Evolutionary conservation across 1,140 invertebrate genomes (phyloP).

Genomic region (Pseudobourletiella spinata): DNA sequence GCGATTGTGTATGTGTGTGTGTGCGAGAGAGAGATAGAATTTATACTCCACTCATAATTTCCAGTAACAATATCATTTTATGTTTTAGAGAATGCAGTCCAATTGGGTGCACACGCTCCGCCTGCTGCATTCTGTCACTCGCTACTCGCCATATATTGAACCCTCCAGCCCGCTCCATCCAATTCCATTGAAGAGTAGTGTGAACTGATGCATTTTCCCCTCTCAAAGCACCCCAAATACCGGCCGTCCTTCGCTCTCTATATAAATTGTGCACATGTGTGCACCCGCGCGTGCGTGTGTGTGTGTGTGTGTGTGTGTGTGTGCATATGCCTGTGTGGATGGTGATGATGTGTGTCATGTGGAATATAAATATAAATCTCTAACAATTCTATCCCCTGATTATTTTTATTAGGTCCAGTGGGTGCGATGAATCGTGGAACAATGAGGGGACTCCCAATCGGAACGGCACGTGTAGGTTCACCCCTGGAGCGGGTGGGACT

Average conservation of each 20-base stretch:
- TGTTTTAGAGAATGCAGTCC: background rate
- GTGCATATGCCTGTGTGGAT: background rate
- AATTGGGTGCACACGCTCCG: background rate
- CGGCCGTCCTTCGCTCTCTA: background rate
- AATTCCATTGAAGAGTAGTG: background rate
- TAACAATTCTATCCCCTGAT: conserved; percentile 4
- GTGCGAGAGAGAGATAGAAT: too few relatives aligned
- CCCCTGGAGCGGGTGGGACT: conserved; percentile 1
- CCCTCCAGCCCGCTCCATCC: too few relatives aligned
- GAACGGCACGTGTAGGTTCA: conserved; percentile 23
- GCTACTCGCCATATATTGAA: background rate
- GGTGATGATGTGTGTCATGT: background rate
- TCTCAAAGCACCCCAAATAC: background rate
- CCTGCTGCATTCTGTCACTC: background rate
- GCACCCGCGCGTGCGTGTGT: background rate
- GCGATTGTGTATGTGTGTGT: too few relatives aligned
- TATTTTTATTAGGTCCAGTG: conserved; percentile 30
- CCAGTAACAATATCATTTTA: background rate
- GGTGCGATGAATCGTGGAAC: conserved; percentile 30
- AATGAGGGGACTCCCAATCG: conserved; percentile 10
- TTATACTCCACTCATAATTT: background rate
- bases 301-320: background rate
- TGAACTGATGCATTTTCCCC: background rate
- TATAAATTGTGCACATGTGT: background rate
- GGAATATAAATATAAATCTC: background rate